These are phyloP conservation scores for Ginglymostoma cirratum DNA, from an alignment of 2,113 vertebrate genomes.

Conservation along the genomic window DNA sequence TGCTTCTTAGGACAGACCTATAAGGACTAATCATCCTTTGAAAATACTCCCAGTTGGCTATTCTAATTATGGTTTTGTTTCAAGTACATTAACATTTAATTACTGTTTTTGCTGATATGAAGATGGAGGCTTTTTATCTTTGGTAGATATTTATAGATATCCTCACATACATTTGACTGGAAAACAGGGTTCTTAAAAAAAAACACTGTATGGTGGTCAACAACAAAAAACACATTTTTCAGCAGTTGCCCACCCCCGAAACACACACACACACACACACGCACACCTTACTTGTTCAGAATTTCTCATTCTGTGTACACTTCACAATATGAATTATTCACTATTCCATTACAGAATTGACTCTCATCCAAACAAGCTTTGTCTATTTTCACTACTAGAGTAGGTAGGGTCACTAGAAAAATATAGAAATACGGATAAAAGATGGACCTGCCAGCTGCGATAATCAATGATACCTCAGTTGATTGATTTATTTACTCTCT, in stretches of 20 bases:
- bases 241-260: not conserved
- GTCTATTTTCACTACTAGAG: not conserved
- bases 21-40: conserved; percentile 14
- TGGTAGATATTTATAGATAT: not conserved
- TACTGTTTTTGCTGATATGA: not conserved
- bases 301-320: not conserved
- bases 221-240: not conserved
- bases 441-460: not conserved
- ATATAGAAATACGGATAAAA: not conserved
- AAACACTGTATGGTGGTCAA: not conserved
- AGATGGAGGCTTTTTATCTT: not conserved
- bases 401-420: not conserved
- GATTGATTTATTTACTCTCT: conserved; percentile 1
- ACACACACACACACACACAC: no score
- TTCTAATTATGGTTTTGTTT: conserved; percentile 29
- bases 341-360: not conserved
- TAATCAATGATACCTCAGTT: not conserved
- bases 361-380: conserved; percentile 12
- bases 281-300: not conserved
- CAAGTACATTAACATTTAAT: not conserved
- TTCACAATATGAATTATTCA: conserved; percentile 20
- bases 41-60: conserved; percentile 15
- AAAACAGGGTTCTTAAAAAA: not conserved
- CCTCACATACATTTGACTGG: not conserved
- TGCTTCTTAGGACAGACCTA: not conserved